These are phyloP conservation scores for Neodontobutis hainanensis DNA, from an alignment of 2,113 vertebrate genomes.

Conservation along the genomic window DNA sequence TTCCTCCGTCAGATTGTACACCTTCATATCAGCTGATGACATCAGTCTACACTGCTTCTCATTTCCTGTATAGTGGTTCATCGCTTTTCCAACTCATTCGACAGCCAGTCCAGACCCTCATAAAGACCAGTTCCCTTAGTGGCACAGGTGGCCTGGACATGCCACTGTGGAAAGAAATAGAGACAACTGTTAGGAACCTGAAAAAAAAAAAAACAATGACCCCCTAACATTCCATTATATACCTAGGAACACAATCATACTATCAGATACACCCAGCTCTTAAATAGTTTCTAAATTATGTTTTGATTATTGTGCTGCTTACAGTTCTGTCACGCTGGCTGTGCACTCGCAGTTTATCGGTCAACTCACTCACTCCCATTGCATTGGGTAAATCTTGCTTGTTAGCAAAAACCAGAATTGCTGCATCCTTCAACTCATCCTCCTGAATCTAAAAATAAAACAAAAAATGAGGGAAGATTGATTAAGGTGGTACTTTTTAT, in stretches of 20 bases:
- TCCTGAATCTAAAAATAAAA: constrained; percentile 78
- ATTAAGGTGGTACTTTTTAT: too few relatives aligned
- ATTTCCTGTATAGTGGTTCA: constrained; percentile 43
- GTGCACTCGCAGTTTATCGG: constrained; percentile 87
- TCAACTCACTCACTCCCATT: constrained; percentile 85
- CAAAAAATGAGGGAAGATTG: neutral
- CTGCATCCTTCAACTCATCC: constrained; percentile 86
- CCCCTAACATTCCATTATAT: too few relatives aligned
- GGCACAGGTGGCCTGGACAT: constrained; percentile 87
- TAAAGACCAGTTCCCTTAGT: constrained; percentile 88
- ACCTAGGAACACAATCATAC: too few relatives aligned
- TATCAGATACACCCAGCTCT: too few relatives aligned
- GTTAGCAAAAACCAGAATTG: constrained; percentile 89
- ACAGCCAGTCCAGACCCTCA: constrained; percentile 91
- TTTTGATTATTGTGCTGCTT: constrained; percentile 46
- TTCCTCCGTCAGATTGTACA: constrained; percentile 33
- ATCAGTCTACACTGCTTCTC: constrained; percentile 33
- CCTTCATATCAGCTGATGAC: constrained; percentile 33
- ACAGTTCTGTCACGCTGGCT: constrained; percentile 83
- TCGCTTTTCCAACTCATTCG: constrained; percentile 83
- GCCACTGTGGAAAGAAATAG: constrained; percentile 77
- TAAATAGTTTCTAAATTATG: neutral
- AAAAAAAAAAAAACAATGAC: neutral
- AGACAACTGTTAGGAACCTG: neutral
- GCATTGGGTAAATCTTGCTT: constrained; percentile 93